Evolutionary conservation across 1,140 invertebrate genomes (phyloP), one percentile per base, ranked within the genome.

Genomic region (Sinonovacula constricta): DNA sequence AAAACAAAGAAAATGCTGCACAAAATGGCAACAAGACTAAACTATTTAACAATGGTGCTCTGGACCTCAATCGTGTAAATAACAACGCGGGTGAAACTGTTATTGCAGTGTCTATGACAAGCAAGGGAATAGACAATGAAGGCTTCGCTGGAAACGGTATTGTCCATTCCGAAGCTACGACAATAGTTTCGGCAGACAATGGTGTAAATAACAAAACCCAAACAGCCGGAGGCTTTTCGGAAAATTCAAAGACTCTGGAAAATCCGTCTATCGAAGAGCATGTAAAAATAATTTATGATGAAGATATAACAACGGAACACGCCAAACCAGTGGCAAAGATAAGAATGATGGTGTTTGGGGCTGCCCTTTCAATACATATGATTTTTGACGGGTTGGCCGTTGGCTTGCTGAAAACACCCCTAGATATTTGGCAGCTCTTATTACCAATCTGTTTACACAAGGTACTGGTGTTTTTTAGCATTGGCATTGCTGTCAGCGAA

Each of bases 391-490:
- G 88, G 15, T 67, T 89, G n/a, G 82, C 81, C 3, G 51, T 88
- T 4, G 88, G 87, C 0, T 74, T 88, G 12, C 81, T 85, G 63
- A 62, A 80, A 18, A 90, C 90, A 14, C 81, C 92, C 49, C 84
- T 92, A 1, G 92, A 95, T 91, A 94, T 96, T 89, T 91, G 95
- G 56, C 91, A 95, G 30, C 88, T 96, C 0, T 90, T 95, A 3
- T 93, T 92, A 4, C 95, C 87, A 36, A 71, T 89, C 26, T 66
- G 80, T 22, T 71, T 94, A 15, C 95, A 96, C 90, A 96, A 96
- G 89, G 92, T 94, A 65, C 94, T 96, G 3, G 94, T 96, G 63
- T 94, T 94, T 15, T 95, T 95, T 88, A 95, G 95, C 83, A 91
- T 96, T 33, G 95, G 95, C 3, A 91, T 95, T 7, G 92, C 92